These are phyloP conservation scores for Pluvianellus socialis DNA, from an alignment of 2,113 vertebrate genomes.

Conservation along the genomic window DNA sequence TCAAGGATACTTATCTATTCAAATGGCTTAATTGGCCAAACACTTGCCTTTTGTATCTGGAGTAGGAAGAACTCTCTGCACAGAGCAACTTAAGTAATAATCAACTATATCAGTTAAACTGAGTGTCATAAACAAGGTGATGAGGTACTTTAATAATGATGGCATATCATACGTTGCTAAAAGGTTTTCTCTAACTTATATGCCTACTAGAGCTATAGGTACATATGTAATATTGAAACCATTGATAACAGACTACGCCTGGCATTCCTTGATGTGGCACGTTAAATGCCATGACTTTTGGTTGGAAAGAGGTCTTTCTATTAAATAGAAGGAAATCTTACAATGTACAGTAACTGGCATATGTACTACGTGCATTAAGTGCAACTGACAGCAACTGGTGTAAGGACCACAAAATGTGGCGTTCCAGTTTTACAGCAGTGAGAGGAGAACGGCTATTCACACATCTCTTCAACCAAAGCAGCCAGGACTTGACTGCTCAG, in stretches of 20 bases:
- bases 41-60: not conserved
- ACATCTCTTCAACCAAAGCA: constrained; percentile 6
- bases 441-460: not conserved
- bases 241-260: not conserved
- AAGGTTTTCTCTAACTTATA: not conserved
- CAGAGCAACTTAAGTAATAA: not conserved
- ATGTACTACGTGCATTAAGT: not conserved
- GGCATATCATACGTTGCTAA: not conserved
- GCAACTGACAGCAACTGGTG: not conserved
- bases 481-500: not conserved
- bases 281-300: not conserved
- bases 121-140: not conserved
- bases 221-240: not conserved
- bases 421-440: not conserved
- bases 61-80: not conserved
- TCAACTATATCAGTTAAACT: not conserved
- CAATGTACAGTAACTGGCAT: not conserved
- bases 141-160: not conserved
- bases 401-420: not conserved
- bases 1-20: not conserved
- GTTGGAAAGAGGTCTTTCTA: not conserved
- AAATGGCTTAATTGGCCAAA: not conserved
- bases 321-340: not conserved
- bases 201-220: not conserved
- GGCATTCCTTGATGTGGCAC: not conserved